Conservation (phyloP, 2,888 invertebrate genomes). For the Bugula neritina region DNA sequence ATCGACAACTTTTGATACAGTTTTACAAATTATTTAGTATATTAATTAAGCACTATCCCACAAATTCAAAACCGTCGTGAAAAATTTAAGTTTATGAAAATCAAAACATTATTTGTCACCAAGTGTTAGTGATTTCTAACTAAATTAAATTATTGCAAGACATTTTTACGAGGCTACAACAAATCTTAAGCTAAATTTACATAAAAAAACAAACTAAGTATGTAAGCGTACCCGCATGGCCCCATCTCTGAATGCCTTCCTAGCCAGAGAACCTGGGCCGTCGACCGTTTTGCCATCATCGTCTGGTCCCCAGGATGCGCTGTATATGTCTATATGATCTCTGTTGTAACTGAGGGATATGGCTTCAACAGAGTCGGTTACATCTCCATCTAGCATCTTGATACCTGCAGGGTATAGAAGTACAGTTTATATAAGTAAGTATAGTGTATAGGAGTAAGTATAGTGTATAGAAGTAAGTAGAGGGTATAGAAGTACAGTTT, state of each 20-base stretch:
- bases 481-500: too few species aligned
- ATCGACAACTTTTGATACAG: too few species aligned
- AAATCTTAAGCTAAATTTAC: neutral
- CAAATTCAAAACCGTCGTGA: too few species aligned
- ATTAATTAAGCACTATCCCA: too few species aligned
- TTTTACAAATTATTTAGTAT: too few species aligned
- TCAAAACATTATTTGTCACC: too few species aligned
- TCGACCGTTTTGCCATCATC: constrained; percentile 97
- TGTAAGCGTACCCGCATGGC: constrained; percentile 69
- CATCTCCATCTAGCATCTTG: constrained; percentile 96
- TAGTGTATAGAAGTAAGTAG: too few species aligned
- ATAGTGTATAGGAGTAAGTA: too few species aligned
- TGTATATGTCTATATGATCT: constrained; percentile 96
- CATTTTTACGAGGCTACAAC: neutral
- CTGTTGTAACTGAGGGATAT: constrained; percentile 85
- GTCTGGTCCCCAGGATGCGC: constrained; percentile 94
- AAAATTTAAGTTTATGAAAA: too few species aligned
- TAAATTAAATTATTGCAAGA: neutral
- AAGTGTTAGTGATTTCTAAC: too few species aligned
- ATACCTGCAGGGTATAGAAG: constrained; percentile 72
- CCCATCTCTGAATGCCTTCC: constrained; percentile 89
- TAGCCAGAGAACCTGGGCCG: constrained; percentile 90
- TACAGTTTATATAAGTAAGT: too few species aligned
- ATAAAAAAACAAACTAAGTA: neutral
- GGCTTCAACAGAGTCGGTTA: constrained; percentile 97